Conservation (phyloP, 35 echinoderm and acorn worm genomes). For the Lytechinus pictus region DNA sequence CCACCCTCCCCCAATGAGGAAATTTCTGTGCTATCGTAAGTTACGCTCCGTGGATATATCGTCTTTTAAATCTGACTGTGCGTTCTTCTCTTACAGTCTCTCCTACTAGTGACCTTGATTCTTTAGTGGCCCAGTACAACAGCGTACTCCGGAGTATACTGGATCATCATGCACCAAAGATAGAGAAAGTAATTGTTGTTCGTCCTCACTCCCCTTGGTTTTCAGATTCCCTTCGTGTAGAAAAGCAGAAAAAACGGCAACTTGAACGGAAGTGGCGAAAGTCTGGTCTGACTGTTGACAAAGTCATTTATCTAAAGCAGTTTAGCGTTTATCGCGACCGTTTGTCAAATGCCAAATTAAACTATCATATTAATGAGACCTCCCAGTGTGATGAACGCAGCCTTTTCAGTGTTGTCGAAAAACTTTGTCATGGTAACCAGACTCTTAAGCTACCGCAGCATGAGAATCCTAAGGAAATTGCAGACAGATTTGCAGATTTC, state of each 20-base stretch:
- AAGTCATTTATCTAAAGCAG: conserved; percentile 15
- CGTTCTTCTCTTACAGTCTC: not conserved
- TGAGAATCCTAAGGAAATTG: conserved; percentile 30
- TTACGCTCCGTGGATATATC: conserved; percentile 18
- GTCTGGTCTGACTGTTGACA: conserved; percentile 61
- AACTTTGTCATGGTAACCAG: not conserved
- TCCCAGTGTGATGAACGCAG: conserved; percentile 36
- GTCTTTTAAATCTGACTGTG: not conserved
- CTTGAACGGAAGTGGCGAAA: conserved; percentile 29
- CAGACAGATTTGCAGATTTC: conserved; percentile 60
- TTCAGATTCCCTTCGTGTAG: not conserved
- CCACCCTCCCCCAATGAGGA: conserved; percentile 47
- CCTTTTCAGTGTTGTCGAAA: conserved; percentile 31
- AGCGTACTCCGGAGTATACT: conserved; percentile 32
- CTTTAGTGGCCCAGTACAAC: conserved; percentile 37
- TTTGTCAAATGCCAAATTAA: conserved; percentile 19
- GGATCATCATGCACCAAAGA: conserved; percentile 46
- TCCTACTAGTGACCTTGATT: not conserved
- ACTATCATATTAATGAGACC: conserved; percentile 24
- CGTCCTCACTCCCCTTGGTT: conserved; percentile 58
- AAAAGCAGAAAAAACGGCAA: conserved; percentile 39
- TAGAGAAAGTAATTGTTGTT: conserved; percentile 2
- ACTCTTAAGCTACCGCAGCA: not conserved
- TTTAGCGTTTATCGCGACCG: conserved; percentile 26
- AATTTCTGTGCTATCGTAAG: conserved; percentile 24